Base-by-base conservation (phyloP, 2,113 vertebrate species). In the Deroptyus accipitrinus region DNA sequence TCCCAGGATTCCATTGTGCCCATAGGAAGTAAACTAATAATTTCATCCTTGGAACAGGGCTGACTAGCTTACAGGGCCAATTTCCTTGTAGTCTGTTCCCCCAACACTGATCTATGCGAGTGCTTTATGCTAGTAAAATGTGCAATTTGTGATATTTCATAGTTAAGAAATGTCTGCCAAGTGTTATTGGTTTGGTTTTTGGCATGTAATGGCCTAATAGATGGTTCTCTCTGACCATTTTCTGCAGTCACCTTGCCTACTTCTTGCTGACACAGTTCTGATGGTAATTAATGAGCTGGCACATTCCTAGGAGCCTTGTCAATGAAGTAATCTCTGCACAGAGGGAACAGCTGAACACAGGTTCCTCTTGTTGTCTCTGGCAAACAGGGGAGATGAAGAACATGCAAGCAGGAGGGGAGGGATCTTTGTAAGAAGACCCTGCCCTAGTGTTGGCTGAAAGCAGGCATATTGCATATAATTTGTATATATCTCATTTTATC, bases 271-370 rank as follows among this genome's bases (percentile, higher is more conserved):
- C 88, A 89, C 88, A 88, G 96, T 97, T 96, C 86, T 97, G 95
- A 84, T 12, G 17, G 88, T 97, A 98, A 98, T 98, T 97, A 98
- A 98, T 97, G 97, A 97, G 94, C 92, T 98, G 96, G 97, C 97
- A 96, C 91, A 77, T 88, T 93, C 54, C 88, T 96, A 41, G 88
- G 95, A 94, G 94, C 72, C 94, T 94, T 97, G 85, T 96, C 96
- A 83, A 97, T 92, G 92, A 96, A 98, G 97, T 97, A 97, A 97
- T 97, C 95, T 86, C 93, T 84, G 87, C 83, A 68, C 72, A 81
- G 94, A 95, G 94, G 88, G 86, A 97, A 70, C 66, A 92, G 85
- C 91, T 94, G 61, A 96, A 96, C 83, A 95, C 73, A 69, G 88
- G 83, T 83, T 95, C 85, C 73, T 95, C 87, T 94, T 94, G 90